A percentile compares a stretch with the other conserved stretches of the same genome.
Conservation (phyloP, 2,113 vertebrate genomes). For the Oryzias woworae region DNA sequence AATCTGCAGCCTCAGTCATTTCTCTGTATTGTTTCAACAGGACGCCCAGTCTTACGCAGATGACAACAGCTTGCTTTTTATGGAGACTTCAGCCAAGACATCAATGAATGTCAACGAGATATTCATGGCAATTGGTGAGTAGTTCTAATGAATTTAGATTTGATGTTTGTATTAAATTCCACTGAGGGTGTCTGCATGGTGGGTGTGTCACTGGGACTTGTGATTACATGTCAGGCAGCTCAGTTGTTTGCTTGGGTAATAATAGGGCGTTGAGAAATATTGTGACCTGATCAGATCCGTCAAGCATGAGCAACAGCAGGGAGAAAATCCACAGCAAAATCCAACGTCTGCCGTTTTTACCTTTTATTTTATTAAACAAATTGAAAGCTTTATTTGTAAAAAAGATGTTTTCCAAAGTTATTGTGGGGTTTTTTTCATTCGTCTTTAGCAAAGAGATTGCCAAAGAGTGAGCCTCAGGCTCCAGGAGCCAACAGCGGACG, state of each 20-base stretch:
- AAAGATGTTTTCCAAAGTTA: neutral
- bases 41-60: slow-evolving; percentile 97
- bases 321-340: too few species aligned
- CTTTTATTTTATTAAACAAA: neutral
- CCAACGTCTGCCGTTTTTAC: too few species aligned
- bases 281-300: too few species aligned
- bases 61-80: slow-evolving; percentile 98
- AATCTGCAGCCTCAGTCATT: neutral
- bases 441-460: slow-evolving; percentile 88
- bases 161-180: neutral
- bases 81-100: slow-evolving; percentile 98
- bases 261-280: too few species aligned
- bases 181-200: neutral
- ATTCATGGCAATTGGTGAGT: slow-evolving; percentile 98
- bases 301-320: too few species aligned
- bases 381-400: neutral
- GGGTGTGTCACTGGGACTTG: too few species aligned
- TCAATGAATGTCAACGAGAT: slow-evolving; percentile 99
- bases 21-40: slow-evolving; percentile 70
- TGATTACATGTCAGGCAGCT: too few species aligned
- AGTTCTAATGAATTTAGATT: neutral
- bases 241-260: too few species aligned
- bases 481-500: slow-evolving; percentile 82
- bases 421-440: neutral
- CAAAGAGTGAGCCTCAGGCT: slow-evolving; percentile 93